phyloP scores from a whole-genome alignment of 2,797 vertebrate species.

The Cyprinella venusta region DNA sequence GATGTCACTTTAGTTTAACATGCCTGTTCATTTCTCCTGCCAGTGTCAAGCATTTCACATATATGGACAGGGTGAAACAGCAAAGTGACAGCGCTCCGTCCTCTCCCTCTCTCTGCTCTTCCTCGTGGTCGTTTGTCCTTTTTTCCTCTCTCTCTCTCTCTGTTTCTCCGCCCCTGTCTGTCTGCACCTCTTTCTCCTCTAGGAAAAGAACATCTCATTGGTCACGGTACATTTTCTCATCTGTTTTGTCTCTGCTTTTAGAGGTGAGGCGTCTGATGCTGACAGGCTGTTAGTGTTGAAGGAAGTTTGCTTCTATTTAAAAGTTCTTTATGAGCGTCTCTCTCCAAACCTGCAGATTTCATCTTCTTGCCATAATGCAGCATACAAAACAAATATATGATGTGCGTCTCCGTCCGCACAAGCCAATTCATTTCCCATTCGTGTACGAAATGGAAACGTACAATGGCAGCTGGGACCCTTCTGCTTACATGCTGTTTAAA shows the following conservation, averaged over 20 bases:
- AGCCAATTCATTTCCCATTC: conserved; percentile 17
- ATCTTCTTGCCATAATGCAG: conserved; percentile 27
- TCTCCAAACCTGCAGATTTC: conserved; percentile 29
- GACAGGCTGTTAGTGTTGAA: neutral
- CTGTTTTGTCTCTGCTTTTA: conserved; percentile 18
- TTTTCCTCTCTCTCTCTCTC: neutral
- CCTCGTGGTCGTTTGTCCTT: neutral
- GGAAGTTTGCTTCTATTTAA: conserved; percentile 64
- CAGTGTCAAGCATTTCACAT: neutral
- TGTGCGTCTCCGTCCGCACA: conserved; percentile 21
- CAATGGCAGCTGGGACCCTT: conserved; percentile 50
- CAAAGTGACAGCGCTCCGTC: conserved; percentile 23
- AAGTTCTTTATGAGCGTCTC: conserved; percentile 70
- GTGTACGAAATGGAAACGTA: conserved; percentile 39
- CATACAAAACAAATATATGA: conserved; percentile 36
- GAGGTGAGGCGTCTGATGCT: conserved; percentile 64
- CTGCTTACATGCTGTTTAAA: conserved; percentile 29
- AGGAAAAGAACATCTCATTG: conserved; percentile 16
- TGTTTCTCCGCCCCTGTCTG: neutral
- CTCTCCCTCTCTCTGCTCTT: conserved; percentile 4
- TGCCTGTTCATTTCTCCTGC: conserved; percentile 14
- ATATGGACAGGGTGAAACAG: conserved; percentile 21
- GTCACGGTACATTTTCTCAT: conserved; percentile 8
- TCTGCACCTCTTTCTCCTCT: neutral
- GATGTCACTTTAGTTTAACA: conserved; percentile 14